Conservation (phyloP, 2,113 vertebrate genomes). For the Rhea americana region DNA sequence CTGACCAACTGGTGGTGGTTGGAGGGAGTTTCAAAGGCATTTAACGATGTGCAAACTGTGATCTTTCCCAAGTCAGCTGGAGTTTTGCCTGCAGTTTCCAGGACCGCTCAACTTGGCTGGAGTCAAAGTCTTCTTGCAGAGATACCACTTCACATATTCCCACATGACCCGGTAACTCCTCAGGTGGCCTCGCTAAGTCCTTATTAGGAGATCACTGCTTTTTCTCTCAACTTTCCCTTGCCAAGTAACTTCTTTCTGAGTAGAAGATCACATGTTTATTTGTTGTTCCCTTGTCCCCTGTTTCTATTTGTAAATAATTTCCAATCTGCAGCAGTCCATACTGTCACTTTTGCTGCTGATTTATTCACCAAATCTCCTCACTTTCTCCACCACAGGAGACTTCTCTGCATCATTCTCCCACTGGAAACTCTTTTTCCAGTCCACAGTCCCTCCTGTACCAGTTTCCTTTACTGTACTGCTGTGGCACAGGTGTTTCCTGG, state of each 20-base stretch:
- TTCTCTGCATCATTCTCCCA: too few relatives aligned
- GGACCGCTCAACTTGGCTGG: neutral
- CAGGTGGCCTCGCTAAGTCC: too few relatives aligned
- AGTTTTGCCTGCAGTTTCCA: neutral
- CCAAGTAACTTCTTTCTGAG: too few relatives aligned
- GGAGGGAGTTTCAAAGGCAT: neutral
- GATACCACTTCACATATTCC: too few relatives aligned
- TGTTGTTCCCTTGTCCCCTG: too few relatives aligned
- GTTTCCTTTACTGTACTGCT: neutral
- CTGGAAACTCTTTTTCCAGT: neutral
- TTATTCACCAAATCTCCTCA: neutral
- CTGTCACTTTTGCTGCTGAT: neutral
- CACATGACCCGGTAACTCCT: too few relatives aligned
- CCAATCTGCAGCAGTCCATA: neutral
- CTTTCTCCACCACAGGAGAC: neutral
- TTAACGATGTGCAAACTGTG: neutral
- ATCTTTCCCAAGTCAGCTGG: neutral
- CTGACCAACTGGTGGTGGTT: too few relatives aligned
- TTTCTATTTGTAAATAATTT: too few relatives aligned
- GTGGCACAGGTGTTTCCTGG: neutral
- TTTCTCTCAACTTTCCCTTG: too few relatives aligned
- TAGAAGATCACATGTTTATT: too few relatives aligned
- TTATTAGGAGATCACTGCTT: too few relatives aligned
- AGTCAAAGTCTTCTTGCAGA: neutral
- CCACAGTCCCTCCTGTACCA: neutral